Percentiles rank a stretch among this genome's conserved stretches.
phyloP scores from a whole-genome alignment of 1,140 invertebrate genomes.

The Marisa cornuarietis region DNA sequence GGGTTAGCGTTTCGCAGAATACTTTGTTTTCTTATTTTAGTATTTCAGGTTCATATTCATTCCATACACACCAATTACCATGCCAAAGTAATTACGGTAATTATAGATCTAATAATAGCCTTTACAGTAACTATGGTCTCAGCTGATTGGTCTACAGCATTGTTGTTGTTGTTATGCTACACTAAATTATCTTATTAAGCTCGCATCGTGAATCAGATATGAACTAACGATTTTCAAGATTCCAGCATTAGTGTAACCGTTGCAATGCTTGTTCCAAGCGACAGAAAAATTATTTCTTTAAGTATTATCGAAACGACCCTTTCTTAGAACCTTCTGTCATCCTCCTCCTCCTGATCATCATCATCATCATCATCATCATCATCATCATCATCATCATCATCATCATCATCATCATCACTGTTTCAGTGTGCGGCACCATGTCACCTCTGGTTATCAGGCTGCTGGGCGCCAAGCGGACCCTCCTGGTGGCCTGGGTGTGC shows the following conservation, averaged over 20 bases:
- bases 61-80: not conserved
- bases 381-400: not conserved
- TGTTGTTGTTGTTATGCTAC: too few species aligned
- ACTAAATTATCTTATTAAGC: too few species aligned
- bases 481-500: conserved; percentile 37
- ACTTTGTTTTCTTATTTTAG: not conserved
- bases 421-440: conserved; percentile 34
- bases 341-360: not conserved
- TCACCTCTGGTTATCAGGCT: conserved; percentile 41
- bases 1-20: not conserved
- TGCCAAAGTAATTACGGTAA: not conserved
- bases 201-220: too few species aligned
- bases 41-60: not conserved
- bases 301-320: too few species aligned
- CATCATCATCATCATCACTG: not conserved
- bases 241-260: too few species aligned
- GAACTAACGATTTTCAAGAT: too few species aligned
- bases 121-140: too few species aligned
- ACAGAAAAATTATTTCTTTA: too few species aligned
- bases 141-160: too few species aligned
- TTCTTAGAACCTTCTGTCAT: too few species aligned
- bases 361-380: not conserved
- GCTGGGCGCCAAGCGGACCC: conserved; percentile 40
- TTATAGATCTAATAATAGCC: too few species aligned
- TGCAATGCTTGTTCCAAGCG: too few species aligned